phyloP scores from a whole-genome alignment of 2,888 invertebrate genomes.

The Melangyna quadrimaculata region DNA sequence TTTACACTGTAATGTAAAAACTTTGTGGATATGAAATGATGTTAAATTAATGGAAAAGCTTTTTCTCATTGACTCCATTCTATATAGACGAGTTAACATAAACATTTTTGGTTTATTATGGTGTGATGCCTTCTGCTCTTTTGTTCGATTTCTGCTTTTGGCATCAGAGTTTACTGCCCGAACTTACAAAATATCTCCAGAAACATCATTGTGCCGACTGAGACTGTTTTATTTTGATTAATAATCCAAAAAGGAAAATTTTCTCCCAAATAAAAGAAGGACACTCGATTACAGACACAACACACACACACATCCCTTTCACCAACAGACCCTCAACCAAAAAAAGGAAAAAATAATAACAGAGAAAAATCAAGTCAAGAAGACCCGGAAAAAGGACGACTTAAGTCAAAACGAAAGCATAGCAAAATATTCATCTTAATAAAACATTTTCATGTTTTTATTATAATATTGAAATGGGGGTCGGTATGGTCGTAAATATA shows the following conservation, averaged over 20 bases:
- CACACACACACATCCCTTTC: slow-evolving; percentile 8
- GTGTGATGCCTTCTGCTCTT: slow-evolving; percentile 20
- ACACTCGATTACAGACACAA: too few species aligned
- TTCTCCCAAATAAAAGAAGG: slow-evolving; percentile 22
- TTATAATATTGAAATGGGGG: slow-evolving; percentile 39
- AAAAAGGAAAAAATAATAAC: neutral
- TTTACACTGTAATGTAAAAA: neutral
- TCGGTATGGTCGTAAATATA: slow-evolving; percentile 16
- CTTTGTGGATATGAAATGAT: neutral
- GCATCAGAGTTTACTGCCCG: slow-evolving; percentile 49
- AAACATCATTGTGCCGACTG: slow-evolving; percentile 65
- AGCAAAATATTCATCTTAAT: slow-evolving; percentile 66
- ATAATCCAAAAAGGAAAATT: slow-evolving; percentile 62
- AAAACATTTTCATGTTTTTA: slow-evolving; percentile 61
- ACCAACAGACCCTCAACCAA: neutral
- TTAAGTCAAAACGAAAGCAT: slow-evolving; percentile 48
- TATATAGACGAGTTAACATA: neutral
- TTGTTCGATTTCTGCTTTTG: slow-evolving; percentile 47
- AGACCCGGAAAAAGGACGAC: slow-evolving; percentile 34
- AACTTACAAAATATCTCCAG: slow-evolving; percentile 61
- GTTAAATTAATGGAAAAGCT: neutral
- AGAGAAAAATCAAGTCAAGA: neutral
- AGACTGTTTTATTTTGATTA: slow-evolving; percentile 69
- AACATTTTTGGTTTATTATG: neutral
- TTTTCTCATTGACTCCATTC: neutral